Conservation (phyloP, 2,113 vertebrate species). For the Brachypodius melanocephalos region DNA sequence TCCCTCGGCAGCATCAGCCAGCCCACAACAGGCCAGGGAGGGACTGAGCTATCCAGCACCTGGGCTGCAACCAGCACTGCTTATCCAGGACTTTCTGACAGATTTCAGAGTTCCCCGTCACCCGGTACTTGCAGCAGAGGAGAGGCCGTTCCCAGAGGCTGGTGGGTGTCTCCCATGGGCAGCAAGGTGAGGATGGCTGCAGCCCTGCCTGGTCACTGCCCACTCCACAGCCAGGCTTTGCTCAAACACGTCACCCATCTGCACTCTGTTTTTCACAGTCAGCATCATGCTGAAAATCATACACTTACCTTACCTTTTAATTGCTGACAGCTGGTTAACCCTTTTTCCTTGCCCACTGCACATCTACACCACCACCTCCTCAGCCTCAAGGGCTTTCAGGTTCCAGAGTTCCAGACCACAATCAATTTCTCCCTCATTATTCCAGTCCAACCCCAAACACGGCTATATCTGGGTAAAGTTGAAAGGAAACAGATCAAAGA, state of each 20-base stretch:
- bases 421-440: neutral
- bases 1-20: neutral
- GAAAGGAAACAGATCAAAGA: conserved; percentile 5
- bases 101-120: neutral
- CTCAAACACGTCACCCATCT: neutral
- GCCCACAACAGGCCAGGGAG: neutral
- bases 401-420: neutral
- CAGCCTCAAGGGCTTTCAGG: neutral
- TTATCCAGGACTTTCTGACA: neutral
- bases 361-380: neutral
- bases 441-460: neutral
- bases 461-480: neutral
- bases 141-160: neutral
- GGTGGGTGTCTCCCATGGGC: accelerated
- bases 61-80: neutral
- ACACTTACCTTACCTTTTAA: neutral
- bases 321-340: neutral
- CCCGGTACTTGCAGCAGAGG: neutral
- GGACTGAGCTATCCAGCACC: neutral
- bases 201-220: neutral
- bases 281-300: neutral
- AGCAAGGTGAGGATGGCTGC: neutral
- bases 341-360: neutral
- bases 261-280: neutral
- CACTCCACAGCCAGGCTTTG: neutral